phyloP scores from a whole-genome alignment of 2,113 vertebrate genomes.

The Perca schrenkii region DNA sequence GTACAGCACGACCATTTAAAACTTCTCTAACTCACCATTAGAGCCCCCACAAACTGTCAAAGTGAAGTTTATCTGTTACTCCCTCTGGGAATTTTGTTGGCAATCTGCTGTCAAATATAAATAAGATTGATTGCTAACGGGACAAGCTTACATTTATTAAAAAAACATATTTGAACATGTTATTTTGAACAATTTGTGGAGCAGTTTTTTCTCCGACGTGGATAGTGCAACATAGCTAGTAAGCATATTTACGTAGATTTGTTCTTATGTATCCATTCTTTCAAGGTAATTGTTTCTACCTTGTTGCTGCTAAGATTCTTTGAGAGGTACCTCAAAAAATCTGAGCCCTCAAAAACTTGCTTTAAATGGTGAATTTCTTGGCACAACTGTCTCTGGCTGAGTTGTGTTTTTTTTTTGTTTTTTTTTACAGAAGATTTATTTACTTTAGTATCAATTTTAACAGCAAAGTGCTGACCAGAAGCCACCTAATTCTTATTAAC shows the following conservation, averaged over 20 bases:
- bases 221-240: background rate
- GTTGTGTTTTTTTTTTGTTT: background rate
- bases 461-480: background rate
- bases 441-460: background rate
- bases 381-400: background rate
- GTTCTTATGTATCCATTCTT: background rate
- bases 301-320: background rate
- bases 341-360: background rate
- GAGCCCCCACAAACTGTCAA: background rate
- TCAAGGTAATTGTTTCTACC: background rate
- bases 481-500: background rate
- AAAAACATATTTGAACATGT: background rate
- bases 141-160: background rate
- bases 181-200: no score
- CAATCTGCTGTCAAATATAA: background rate
- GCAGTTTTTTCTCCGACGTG: background rate
- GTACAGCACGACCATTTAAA: background rate
- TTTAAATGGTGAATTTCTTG: background rate
- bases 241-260: background rate
- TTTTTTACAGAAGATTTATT: background rate
- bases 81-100: background rate
- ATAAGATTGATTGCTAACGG: background rate
- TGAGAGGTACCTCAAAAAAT: background rate
- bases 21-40: background rate
- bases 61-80: background rate